These are phyloP conservation scores for Leucania comma DNA, from an alignment of 2,888 invertebrate species.

Conservation along the genomic window DNA sequence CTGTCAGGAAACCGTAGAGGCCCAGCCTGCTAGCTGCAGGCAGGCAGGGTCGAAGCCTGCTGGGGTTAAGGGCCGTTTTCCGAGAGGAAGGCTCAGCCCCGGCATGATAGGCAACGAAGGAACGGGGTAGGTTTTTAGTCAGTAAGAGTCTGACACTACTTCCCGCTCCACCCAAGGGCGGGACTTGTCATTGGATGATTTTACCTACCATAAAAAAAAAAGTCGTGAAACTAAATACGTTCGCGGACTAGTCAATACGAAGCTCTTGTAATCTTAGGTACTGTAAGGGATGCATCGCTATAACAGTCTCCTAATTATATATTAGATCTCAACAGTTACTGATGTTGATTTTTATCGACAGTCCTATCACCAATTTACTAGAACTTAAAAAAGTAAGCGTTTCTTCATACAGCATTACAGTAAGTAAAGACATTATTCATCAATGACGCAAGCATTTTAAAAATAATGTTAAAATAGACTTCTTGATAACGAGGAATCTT, in stretches of 20 bases:
- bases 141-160: too few species aligned
- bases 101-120: too few species aligned
- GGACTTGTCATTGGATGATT: too few species aligned
- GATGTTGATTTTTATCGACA: not conserved
- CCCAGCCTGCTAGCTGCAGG: too few species aligned
- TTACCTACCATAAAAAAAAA: too few species aligned
- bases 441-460: constrained; percentile 6
- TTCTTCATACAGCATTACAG: not conserved
- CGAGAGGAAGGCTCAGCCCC: too few species aligned
- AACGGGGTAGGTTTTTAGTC: too few species aligned
- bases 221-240: constrained; percentile 82
- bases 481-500: constrained; percentile 6
- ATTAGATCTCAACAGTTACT: constrained; percentile 5
- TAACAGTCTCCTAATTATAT: constrained; percentile 30
- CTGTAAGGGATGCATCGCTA: constrained; percentile 47
- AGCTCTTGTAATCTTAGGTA: constrained; percentile 45
- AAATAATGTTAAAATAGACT: constrained; percentile 18
- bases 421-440: not conserved
- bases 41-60: too few species aligned
- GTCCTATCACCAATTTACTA: not conserved
- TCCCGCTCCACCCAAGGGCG: too few species aligned
- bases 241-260: constrained; percentile 59
- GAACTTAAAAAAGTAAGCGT: not conserved
- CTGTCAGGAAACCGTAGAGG: too few species aligned
- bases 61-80: too few species aligned